Evolutionary conservation across 2,888 invertebrate genomes (phyloP).

Genomic region (Dioctria linearis): DNA sequence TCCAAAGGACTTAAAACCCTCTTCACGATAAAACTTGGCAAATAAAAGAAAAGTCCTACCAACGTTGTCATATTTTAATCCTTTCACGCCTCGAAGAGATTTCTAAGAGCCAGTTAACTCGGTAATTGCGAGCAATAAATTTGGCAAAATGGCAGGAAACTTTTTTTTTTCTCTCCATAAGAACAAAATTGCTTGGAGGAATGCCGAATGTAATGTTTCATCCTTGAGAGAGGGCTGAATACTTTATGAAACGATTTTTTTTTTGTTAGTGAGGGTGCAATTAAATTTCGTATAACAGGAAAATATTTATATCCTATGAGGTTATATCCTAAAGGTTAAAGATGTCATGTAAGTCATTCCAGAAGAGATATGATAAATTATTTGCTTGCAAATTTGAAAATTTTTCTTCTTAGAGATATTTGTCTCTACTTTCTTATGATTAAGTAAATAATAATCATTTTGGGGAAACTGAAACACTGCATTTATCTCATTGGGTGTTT

Average conservation of each 20-base stretch:
- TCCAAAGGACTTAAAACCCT: too few relatives aligned
- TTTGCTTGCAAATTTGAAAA: too few relatives aligned
- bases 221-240: slow-evolving; percentile 28
- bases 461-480: too few relatives aligned
- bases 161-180: slow-evolving; percentile 28
- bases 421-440: too few relatives aligned
- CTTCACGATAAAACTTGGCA: too few relatives aligned
- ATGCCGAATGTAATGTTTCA: not conserved
- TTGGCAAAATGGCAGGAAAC: slow-evolving; percentile 42
- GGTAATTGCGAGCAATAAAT: slow-evolving; percentile 51
- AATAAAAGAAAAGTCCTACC: not conserved
- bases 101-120: slow-evolving; percentile 51
- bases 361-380: too few relatives aligned
- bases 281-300: slow-evolving; percentile 35
- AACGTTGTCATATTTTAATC: slow-evolving; percentile 35
- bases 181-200: slow-evolving; percentile 2
- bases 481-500: too few relatives aligned
- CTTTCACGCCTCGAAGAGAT: slow-evolving; percentile 38
- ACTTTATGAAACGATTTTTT: slow-evolving; percentile 34
- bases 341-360: not conserved
- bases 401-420: too few relatives aligned
- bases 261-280: slow-evolving; percentile 5
- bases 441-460: too few relatives aligned
- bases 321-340: slow-evolving; percentile 31
- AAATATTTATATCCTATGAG: slow-evolving; percentile 40